phyloP scores from a whole-genome alignment of 2,113 vertebrate species.

The Excalfactoria chinensis region DNA sequence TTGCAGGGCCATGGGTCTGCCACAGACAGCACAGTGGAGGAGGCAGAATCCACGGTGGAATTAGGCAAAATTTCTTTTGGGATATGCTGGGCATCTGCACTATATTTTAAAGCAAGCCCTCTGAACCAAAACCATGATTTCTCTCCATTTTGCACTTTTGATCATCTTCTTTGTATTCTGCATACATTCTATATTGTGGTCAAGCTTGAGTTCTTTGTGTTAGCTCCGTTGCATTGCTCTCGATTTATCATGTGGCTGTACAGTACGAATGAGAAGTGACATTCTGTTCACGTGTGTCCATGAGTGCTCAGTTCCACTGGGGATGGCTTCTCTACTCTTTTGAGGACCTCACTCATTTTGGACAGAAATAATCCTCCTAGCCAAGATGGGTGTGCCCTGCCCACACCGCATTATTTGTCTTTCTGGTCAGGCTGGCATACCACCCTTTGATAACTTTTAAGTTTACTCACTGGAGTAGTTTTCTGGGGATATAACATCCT shows the following conservation, averaged over 20 bases:
- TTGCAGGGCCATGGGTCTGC: background rate
- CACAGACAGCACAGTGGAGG: accelerated
- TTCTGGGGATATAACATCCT: background rate
- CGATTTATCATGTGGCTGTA: background rate
- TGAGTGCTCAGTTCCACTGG: background rate
- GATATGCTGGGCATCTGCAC: background rate
- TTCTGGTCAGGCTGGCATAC: background rate
- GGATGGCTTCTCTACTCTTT: background rate
- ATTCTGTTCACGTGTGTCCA: background rate
- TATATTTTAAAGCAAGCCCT: background rate
- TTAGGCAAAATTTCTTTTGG: background rate
- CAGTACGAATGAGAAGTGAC: background rate
- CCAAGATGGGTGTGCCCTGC: background rate
- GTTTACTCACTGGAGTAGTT: background rate
- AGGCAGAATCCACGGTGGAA: background rate
- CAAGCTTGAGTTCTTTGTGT: background rate
- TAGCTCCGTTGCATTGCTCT: background rate
- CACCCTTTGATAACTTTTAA: background rate
- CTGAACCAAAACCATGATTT: background rate
- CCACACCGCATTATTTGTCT: background rate
- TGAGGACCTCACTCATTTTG: background rate
- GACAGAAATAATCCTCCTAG: background rate
- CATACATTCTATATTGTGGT: background rate
- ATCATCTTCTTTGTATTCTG: background rate
- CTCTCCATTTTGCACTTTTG: background rate